Evolutionary conservation across 2,797 vertebrate genomes (phyloP).

Genomic region (Moxostoma hubbsi): DNA sequence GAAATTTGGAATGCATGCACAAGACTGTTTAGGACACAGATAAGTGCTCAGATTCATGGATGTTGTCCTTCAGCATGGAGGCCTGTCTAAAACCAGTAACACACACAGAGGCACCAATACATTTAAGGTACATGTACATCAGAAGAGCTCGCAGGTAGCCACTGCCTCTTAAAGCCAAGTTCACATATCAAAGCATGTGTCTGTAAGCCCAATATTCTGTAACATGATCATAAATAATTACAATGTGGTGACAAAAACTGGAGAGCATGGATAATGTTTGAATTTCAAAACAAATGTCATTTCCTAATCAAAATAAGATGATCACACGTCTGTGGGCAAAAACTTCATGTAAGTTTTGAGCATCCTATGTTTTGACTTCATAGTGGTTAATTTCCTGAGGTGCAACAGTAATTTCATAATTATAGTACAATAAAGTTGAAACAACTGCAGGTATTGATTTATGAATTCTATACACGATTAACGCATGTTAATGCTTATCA

Average conservation of each 20-base stretch:
- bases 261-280: constrained; percentile 1
- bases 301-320: constrained; percentile 20
- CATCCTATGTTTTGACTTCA: constrained; percentile 33
- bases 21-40: constrained; percentile 75
- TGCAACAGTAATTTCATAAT: constrained; percentile 38
- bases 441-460: constrained; percentile 28
- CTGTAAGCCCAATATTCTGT: constrained; percentile 11
- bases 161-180: constrained; percentile 46
- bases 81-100: constrained; percentile 61
- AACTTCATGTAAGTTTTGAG: constrained; percentile 27
- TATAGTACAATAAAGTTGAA: constrained; percentile 13
- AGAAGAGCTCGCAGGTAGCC: constrained; percentile 66
- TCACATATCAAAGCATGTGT: constrained; percentile 24
- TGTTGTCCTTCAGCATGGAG: constrained; percentile 47
- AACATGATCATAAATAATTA: constrained; percentile 20
- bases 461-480: constrained; percentile 8
- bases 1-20: constrained; percentile 86
- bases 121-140: constrained; percentile 80
- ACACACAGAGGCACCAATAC: constrained; percentile 77
- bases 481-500: constrained; percentile 13
- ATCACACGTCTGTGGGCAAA: constrained; percentile 1
- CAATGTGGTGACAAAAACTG: neutral
- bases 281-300: constrained; percentile 1
- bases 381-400: constrained; percentile 44
- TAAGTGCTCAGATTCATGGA: constrained; percentile 62